Evolutionary conservation across 2,113 vertebrate genomes (phyloP).

Genomic region (Oxyruncus cristatus): DNA sequence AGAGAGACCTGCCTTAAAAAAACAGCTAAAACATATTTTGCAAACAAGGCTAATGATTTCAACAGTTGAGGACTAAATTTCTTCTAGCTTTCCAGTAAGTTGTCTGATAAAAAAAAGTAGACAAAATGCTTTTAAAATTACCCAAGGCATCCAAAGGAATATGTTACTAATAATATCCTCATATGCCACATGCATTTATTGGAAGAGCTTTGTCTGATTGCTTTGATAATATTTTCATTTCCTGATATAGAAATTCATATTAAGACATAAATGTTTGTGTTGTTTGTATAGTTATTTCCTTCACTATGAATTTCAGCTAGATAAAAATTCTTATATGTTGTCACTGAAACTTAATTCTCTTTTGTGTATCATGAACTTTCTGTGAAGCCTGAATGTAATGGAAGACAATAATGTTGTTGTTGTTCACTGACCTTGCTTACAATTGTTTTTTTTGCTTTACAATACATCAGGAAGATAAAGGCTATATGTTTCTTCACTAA

Average conservation of each 20-base stretch:
- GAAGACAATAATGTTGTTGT: background rate
- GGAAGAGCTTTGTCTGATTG: background rate
- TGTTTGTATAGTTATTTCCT: background rate
- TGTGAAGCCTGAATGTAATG: background rate
- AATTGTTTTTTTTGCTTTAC: background rate
- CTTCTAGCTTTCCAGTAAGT: background rate
- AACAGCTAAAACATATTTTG: background rate
- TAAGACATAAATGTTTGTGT: background rate
- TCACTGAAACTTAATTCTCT: background rate
- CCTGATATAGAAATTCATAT: background rate
- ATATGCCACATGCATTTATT: background rate
- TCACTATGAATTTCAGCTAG: background rate
- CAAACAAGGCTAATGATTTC: background rate
- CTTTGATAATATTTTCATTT: conserved; percentile 11
- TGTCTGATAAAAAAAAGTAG: background rate
- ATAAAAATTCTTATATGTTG: background rate
- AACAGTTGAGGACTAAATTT: background rate
- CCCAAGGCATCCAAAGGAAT: background rate
- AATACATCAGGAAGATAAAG: background rate
- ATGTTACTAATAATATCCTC: background rate
- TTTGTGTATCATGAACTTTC: background rate
- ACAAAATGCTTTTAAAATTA: background rate
- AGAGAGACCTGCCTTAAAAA: background rate
- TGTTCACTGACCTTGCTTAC: background rate
- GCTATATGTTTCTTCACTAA: background rate